Percentiles rank a stretch among this genome's conserved stretches.
These are phyloP conservation scores for Cuculus canorus DNA, from an alignment of 2,797 vertebrate species.

Conservation along the genomic window DNA sequence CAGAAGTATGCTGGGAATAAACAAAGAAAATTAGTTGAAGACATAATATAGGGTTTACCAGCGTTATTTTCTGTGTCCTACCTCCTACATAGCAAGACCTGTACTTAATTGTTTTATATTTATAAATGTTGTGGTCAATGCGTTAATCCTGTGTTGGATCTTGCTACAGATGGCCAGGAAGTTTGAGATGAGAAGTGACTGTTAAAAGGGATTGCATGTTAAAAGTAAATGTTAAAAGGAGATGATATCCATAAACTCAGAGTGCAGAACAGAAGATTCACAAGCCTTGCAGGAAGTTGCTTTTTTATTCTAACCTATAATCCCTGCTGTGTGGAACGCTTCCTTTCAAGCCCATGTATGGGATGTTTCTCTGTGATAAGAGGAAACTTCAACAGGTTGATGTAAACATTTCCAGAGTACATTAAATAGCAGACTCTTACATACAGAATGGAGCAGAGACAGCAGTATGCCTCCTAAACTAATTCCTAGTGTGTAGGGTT, in stretches of 20 bases:
- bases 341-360: slow-evolving; percentile 27
- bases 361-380: slow-evolving; percentile 61
- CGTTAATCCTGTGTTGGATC: neutral
- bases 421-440: neutral
- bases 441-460: neutral
- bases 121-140: neutral
- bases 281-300: slow-evolving; percentile 38
- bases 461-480: neutral
- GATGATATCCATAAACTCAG: slow-evolving; percentile 3
- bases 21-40: neutral
- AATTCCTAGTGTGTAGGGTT: neutral
- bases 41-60: neutral
- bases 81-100: neutral
- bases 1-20: neutral
- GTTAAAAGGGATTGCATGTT: neutral
- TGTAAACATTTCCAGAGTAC: slow-evolving; percentile 10
- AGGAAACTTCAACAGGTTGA: neutral
- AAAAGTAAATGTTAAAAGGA: slow-evolving; percentile 44
- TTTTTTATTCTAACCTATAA: slow-evolving; percentile 54
- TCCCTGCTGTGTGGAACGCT: neutral
- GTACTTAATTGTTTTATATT: neutral
- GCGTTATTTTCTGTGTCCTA: neutral
- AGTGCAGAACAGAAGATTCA: slow-evolving; percentile 3
- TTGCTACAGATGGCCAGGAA: neutral
- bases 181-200: neutral